Evolutionary conservation across 2,113 vertebrate species (phyloP).

Genomic region (Petrocephalus zakoni): DNA sequence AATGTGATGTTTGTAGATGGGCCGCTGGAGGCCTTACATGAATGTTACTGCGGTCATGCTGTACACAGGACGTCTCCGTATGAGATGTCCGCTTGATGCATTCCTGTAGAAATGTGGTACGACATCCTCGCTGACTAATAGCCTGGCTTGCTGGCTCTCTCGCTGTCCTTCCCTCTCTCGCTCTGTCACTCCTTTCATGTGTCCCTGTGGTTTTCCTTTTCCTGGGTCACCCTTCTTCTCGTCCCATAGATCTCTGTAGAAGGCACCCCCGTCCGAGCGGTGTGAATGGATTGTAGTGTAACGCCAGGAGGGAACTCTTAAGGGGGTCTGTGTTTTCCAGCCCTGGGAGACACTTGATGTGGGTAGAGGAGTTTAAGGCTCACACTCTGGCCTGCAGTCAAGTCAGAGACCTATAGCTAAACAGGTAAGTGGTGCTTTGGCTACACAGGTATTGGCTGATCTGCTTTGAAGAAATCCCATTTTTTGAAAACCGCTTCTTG

Average conservation of each 20-base stretch:
- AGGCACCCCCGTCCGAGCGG: background rate
- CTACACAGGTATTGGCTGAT: background rate
- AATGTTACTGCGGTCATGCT: background rate
- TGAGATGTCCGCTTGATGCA: background rate
- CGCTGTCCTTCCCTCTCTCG: background rate
- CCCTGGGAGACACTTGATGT: background rate
- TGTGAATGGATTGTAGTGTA: background rate
- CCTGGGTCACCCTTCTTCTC: background rate
- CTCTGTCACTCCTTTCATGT: background rate
- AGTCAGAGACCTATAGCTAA: slow-evolving; percentile 1
- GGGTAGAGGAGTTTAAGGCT: background rate
- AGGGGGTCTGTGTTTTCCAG: background rate
- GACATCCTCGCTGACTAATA: background rate
- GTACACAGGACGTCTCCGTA: background rate
- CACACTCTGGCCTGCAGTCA: background rate
- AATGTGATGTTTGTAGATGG: background rate
- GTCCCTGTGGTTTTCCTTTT: background rate
- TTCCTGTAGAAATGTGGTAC: background rate
- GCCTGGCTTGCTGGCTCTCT: background rate
- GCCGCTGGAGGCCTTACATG: background rate
- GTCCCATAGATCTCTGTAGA: background rate
- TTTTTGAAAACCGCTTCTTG: background rate
- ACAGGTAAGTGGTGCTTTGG: background rate
- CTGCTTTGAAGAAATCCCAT: background rate
- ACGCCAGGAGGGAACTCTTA: background rate